A percentile compares a stretch with the other conserved stretches of the same genome.
phyloP scores from a whole-genome alignment of 2,797 vertebrate species.

The Phrynocephalus forsythii region DNA sequence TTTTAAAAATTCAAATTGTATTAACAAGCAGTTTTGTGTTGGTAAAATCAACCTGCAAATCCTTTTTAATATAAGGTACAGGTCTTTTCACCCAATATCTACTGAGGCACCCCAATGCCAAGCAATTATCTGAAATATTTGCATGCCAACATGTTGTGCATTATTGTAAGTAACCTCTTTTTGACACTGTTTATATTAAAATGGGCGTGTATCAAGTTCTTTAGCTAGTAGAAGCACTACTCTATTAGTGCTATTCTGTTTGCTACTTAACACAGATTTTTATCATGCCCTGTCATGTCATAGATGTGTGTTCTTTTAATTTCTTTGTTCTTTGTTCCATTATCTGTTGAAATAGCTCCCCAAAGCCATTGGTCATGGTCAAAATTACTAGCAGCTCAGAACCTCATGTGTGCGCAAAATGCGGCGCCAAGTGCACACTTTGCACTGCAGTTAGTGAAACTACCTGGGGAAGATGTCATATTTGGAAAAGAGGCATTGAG shows the following conservation, averaged over 20 bases:
- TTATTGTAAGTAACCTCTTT: constrained; percentile 1
- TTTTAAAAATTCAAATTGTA: neutral
- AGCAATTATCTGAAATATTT: neutral
- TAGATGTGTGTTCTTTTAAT: constrained; percentile 2
- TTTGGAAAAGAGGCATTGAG: too few relatives aligned
- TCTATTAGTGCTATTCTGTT: constrained; percentile 5
- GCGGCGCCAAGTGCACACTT: too few relatives aligned
- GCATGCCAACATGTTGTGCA: neutral
- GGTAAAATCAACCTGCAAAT: neutral
- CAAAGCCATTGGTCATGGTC: neutral
- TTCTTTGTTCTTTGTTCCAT: neutral
- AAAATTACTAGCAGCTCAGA: constrained; percentile 13
- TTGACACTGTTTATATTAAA: constrained; percentile 11
- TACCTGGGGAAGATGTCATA: too few relatives aligned
- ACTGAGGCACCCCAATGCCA: neutral
- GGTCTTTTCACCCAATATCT: neutral
- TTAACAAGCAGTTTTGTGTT: neutral
- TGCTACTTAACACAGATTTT: constrained; percentile 4
- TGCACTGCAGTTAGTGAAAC: too few relatives aligned
- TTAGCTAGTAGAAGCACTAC: neutral
- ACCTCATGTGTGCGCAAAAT: neutral
- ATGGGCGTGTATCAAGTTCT: constrained; percentile 7
- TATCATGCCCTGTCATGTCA: neutral
- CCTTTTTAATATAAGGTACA: neutral
- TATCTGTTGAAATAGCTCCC: neutral